Conservation (phyloP, 1,140 invertebrate genomes). For the Brachionus sp. region DNA sequence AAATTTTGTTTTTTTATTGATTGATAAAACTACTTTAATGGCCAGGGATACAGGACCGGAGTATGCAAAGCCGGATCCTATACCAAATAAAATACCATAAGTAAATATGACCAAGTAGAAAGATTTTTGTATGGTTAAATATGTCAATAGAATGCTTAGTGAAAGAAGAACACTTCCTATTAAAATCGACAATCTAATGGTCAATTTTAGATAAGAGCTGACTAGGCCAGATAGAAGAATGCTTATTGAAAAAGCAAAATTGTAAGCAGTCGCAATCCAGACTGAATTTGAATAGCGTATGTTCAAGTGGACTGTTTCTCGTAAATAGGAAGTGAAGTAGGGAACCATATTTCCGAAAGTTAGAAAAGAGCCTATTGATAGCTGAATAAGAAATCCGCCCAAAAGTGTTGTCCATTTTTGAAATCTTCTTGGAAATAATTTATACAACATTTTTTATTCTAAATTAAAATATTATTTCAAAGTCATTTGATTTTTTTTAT, state of each 20-base stretch:
- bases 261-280: slow-evolving; percentile 54
- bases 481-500: too few species aligned
- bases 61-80: slow-evolving; percentile 59
- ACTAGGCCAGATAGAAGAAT: slow-evolving; percentile 46
- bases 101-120: slow-evolving; percentile 52
- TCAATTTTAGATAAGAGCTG: slow-evolving; percentile 55
- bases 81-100: slow-evolving; percentile 58
- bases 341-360: slow-evolving; percentile 56
- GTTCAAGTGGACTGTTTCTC: slow-evolving; percentile 45
- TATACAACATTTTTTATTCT: slow-evolving; percentile 14
- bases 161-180: slow-evolving; percentile 52
- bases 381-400: slow-evolving; percentile 35
- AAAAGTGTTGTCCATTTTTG: slow-evolving; percentile 1
- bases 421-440: not conserved
- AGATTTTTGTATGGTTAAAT: slow-evolving; percentile 54
- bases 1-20: not conserved
- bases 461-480: too few species aligned
- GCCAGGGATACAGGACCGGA: slow-evolving; percentile 55
- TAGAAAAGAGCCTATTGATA: not conserved
- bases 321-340: slow-evolving; percentile 61
- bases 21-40: slow-evolving; percentile 54
- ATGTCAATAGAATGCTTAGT: slow-evolving; percentile 54
- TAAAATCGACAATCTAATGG: slow-evolving; percentile 51
- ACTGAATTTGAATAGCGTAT: slow-evolving; percentile 55
- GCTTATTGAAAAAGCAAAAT: slow-evolving; percentile 49